Percentiles rank a stretch among this genome's conserved stretches.
phyloP scores from a whole-genome alignment of 2,797 vertebrate genomes.

The Chromis chromis region DNA sequence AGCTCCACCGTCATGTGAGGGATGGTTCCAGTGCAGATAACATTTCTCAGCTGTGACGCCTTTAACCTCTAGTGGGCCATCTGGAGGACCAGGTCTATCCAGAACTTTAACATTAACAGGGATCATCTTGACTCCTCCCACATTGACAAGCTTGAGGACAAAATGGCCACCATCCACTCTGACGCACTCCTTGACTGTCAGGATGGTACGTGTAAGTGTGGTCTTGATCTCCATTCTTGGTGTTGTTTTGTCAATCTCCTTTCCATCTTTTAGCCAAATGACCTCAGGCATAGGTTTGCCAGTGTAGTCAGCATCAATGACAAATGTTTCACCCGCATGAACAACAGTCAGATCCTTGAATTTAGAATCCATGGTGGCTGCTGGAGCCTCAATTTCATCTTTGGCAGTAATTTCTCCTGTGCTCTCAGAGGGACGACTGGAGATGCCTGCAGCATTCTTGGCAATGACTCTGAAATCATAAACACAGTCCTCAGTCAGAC shows the following conservation, averaged over 20 bases:
- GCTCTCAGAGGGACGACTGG: constrained; percentile 91
- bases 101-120: constrained; percentile 93
- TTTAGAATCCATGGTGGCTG: constrained; percentile 92
- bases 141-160: constrained; percentile 90
- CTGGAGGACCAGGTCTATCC: constrained; percentile 95
- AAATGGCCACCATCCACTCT: constrained; percentile 95
- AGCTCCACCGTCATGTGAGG: constrained; percentile 96
- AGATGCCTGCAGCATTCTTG: constrained; percentile 93
- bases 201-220: constrained; percentile 91
- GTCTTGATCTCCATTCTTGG: constrained; percentile 89
- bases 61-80: constrained; percentile 92
- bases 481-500: constrained; percentile 91
- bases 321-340: constrained; percentile 91
- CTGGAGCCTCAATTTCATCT: constrained; percentile 94
- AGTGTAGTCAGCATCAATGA: constrained; percentile 94
- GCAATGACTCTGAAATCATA: constrained; percentile 98
- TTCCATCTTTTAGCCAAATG: constrained; percentile 92
- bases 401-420: constrained; percentile 96
- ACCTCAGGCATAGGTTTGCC: constrained; percentile 96
- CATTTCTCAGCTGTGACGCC: constrained; percentile 94
- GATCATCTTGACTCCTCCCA: constrained; percentile 94
- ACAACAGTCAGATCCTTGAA: constrained; percentile 89
- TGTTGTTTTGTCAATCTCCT: constrained; percentile 90
- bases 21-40: constrained; percentile 93
- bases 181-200: constrained; percentile 88